Evolutionary conservation across 2,797 vertebrate genomes (phyloP), one percentile per base, ranked within the genome.

Genomic region (Phataginus tetradactyla): DNA sequence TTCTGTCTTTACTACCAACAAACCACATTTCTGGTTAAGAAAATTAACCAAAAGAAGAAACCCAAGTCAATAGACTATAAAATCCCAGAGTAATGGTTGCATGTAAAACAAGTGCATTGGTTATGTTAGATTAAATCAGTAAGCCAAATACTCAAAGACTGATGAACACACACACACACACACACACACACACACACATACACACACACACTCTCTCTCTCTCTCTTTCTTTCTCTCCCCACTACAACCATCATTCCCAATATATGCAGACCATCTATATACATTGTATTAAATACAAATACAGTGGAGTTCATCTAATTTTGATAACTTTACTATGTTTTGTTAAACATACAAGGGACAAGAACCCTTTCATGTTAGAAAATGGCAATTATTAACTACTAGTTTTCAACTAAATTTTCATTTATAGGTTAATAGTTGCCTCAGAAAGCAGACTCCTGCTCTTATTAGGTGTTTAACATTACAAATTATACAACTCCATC

Each of bases 401-500:
- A 90, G 59, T 95, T 97, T 98, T 86, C 72, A 93, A 96, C 51
- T 85, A 72, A 87, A 90, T 94, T 95, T 90, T 96, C 32, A 92
- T 80, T 89, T 88, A 78, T 4, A 94, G 42, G 79, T 93, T 97
- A 97, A 96, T 1, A 96, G 84, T 89, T 94, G 86, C 7, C 51
- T 97, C 68, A 94, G 91, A 94, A 97, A 74, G 14, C 7, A 18
- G 23, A 17, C 57, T 77, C 59, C 3, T 85, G 39, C 86, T 95
- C 45, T 89, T 92, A 90, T 42, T 95, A 57, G 34, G 9, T 39
- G 86, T 94, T 90, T 72, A 93, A 96, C 95, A 78, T 94, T 97
- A 88, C 80, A 77, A 97, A 96, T 51, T 75, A 64, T 34, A 57
- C 45, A 89, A 34, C 1, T 71, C 97, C 86, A 93, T 74, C 12